Evolutionary conservation across 1,140 invertebrate genomes (phyloP).

Genomic region (Drosophila pruinosa): DNA sequence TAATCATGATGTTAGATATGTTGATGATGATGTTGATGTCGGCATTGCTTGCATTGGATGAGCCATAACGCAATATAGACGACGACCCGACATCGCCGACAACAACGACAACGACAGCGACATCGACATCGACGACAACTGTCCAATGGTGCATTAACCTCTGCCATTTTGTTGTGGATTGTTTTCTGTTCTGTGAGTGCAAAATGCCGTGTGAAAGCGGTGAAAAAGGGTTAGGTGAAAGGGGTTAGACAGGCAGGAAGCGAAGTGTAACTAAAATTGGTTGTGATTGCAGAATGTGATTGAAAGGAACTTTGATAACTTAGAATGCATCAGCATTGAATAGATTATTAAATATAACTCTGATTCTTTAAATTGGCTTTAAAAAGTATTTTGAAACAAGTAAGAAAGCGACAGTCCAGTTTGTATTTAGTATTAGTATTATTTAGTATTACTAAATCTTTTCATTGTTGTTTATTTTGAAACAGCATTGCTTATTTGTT

Average conservation of each 20-base stretch:
- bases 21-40: slow-evolving; percentile 40
- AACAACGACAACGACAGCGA: slow-evolving; percentile 12
- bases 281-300: neutral
- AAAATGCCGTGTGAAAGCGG: slow-evolving; percentile 12
- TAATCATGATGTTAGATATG: slow-evolving; percentile 39
- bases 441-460: no score
- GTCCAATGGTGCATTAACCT: slow-evolving; percentile 75
- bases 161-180: slow-evolving; percentile 38
- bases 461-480: no score
- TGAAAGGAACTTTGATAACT: neutral
- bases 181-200: slow-evolving; percentile 13
- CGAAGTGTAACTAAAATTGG: neutral
- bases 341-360: no score
- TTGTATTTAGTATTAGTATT: no score
- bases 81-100: slow-evolving; percentile 10
- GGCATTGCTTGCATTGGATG: slow-evolving; percentile 64
- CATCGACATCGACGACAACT: slow-evolving; percentile 36
- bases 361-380: no score
- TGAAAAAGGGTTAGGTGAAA: neutral
- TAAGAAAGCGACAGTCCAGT: no score
- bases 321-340: neutral
- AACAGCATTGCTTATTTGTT: no score
- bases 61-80: slow-evolving; percentile 51
- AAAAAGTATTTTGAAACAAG: no score
- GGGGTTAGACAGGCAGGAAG: neutral